Evolutionary conservation across 1,140 invertebrate genomes (phyloP).

Genomic region (Drosophila rhopaloa): DNA sequence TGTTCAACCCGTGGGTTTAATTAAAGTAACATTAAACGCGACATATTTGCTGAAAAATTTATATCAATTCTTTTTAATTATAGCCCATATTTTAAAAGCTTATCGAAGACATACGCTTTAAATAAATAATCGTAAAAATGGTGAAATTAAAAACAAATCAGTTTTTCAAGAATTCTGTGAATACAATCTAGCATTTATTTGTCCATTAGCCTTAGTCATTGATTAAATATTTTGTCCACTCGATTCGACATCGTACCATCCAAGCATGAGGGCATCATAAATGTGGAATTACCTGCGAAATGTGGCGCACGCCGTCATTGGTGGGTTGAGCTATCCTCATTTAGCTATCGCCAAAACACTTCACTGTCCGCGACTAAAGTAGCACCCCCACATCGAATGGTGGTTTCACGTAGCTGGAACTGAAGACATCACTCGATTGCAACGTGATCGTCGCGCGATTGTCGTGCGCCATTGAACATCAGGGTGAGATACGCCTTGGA

Average conservation of each 20-base stretch:
- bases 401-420: conserved; percentile 5
- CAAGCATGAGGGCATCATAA: neutral
- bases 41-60: no score
- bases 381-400: conserved; percentile 9
- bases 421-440: conserved; percentile 33
- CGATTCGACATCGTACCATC: conserved; percentile 5
- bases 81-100: no score
- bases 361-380: conserved; percentile 3
- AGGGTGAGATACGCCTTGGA: conserved; percentile 27
- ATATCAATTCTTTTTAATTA: no score
- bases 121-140: no score
- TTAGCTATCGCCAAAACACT: conserved; percentile 33
- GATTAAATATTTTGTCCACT: neutral
- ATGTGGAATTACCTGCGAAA: conserved; percentile 4
- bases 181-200: no score
- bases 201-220: conserved; percentile 1
- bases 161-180: no score
- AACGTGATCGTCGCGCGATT: conserved; percentile 50
- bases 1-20: no score
- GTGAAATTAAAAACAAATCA: no score
- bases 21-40: neutral
- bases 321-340: conserved; percentile 34
- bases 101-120: no score
- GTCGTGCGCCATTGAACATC: conserved; percentile 34
- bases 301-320: conserved; percentile 15